A percentile compares a stretch with the other conserved stretches of the same genome.
phyloP scores from a whole-genome alignment of 2,797 vertebrate species.

The Anabas testudineus region DNA sequence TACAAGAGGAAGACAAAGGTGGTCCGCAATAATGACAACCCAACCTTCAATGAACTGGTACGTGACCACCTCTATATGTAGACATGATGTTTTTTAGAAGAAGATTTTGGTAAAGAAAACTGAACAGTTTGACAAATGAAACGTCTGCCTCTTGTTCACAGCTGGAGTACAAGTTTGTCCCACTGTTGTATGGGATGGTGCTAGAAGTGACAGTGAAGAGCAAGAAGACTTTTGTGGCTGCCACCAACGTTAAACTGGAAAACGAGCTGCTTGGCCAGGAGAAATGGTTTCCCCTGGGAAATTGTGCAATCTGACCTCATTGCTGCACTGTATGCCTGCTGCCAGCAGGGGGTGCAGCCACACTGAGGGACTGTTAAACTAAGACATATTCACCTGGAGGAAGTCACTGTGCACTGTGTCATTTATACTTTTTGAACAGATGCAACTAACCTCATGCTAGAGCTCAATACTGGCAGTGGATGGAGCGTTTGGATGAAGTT shows the following conservation, averaged over 20 bases:
- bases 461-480: not conserved
- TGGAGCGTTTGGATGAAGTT: constrained; percentile 43
- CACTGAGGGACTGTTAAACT: constrained; percentile 4
- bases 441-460: constrained; percentile 5
- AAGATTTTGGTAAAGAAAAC: not conserved
- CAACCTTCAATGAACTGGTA: constrained; percentile 93
- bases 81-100: not conserved
- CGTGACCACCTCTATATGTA: not conserved
- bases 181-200: constrained; percentile 76
- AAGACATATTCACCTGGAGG: constrained; percentile 3
- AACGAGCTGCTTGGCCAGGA: constrained; percentile 77
- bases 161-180: constrained; percentile 84
- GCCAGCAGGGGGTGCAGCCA: constrained; percentile 65
- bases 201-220: constrained; percentile 90
- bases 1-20: constrained; percentile 89
- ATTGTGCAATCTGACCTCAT: constrained; percentile 69
- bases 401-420: constrained; percentile 2
- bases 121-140: constrained; percentile 10
- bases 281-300: constrained; percentile 86
- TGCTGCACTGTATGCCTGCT: constrained; percentile 7
- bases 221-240: constrained; percentile 84
- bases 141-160: constrained; percentile 51
- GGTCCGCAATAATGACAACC: constrained; percentile 87
- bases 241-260: constrained; percentile 84
- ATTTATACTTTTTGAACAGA: constrained; percentile 38